Base-by-base conservation (phyloP, 2,888 invertebrate genomes). In the Cartodere bifasciata region DNA sequence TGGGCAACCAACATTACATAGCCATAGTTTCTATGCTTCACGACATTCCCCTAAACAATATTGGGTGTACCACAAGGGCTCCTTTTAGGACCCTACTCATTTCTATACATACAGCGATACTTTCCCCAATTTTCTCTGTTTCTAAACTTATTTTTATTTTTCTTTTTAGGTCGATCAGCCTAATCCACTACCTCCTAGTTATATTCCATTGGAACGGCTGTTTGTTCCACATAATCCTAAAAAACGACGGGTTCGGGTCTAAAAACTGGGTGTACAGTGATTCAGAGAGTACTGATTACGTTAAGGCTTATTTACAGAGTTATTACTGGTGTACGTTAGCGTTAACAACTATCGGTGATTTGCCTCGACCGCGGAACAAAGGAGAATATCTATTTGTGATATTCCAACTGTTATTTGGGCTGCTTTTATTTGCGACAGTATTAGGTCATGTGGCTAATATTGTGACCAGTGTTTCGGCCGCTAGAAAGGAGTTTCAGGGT, bases 181-280 rank as follows among this genome's bases (percentile, higher is more conserved):
- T 88, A 62, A 84, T 88, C 64, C 92, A 94, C 72, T 92, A 92
- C 71, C 75, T 94, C 57, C 71, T 94, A 67, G 92, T 92, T 67
- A 88, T 95, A 65, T 95, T 95, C 69, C 97, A 97, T 72, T 97
- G 95, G 95, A 97, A 97, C 66, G 94, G 94, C 57, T 97, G 95
- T 69, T 73, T 97, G 63, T 94, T 91, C 70, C 88, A 92, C 72
- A 83, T 95, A 62, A 87, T 92, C 60, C 81, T 86, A 72, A 87
- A 88, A 70, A 88, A 88, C 69, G 83, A 87, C 67, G 88, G 87
- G 48, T 90, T 90, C 65, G 88, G 88, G 53, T 85, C 85, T 64
- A 82, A 82, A 65, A 84, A 86, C 64, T 87, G 87, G 87, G 86
- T 86, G 63, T 61, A 83, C 62, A 78, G 77, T 58, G 85, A 85